Base-by-base conservation (phyloP, 2,888 invertebrate genomes). In the Dryocosmus kuriphilus region DNA sequence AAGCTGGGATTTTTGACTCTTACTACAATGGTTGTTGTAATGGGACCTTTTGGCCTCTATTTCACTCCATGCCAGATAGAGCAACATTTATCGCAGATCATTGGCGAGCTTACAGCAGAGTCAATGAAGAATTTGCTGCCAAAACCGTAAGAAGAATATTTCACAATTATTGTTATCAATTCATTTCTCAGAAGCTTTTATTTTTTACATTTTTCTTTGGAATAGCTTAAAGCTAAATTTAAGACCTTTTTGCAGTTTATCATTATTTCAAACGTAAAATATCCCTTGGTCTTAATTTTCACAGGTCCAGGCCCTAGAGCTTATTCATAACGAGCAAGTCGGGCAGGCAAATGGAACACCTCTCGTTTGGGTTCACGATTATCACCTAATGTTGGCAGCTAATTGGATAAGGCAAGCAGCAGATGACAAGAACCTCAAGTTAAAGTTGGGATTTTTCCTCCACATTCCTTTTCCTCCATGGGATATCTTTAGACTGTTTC, bases 401-500 rank as follows among this genome's bases (percentile, higher is more conserved):
- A 97, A 97, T 91, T 97, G 97, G 94, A 96, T 98, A 83, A 94
- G 98, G 90, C 96, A 97, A 94, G 93, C 94, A 24, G 96, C 96
- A 0, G 97, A 97, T 86, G 96, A 97, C 86, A 95, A 95, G 85
- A 94, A 95, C 78, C 92, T 97, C 32, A 94, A 94, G 80, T 95
- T 95, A 88, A 97, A 97, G 90, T 92, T 98, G 82, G 98, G 97
- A 38, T 98, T 98, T 93, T 98, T 98, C 92, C 93, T 98, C 80
- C 98, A 98, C 92, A 98, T 98, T 88, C 98, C 98, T 0, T 98
- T 98, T 91, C 98, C 98, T 19, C 96, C 98, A 19, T 98, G 98
- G 97, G 98, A 98, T 88, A 97, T 98, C 84, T 97, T 97, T 91
- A 93, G 97, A 80, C 93, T 98, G 74, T 96, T 98, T 87, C 97